Evolutionary conservation across 2,888 invertebrate genomes (phyloP), one percentile per base, ranked within the genome.

Genomic region (Microchrysa polita): DNA sequence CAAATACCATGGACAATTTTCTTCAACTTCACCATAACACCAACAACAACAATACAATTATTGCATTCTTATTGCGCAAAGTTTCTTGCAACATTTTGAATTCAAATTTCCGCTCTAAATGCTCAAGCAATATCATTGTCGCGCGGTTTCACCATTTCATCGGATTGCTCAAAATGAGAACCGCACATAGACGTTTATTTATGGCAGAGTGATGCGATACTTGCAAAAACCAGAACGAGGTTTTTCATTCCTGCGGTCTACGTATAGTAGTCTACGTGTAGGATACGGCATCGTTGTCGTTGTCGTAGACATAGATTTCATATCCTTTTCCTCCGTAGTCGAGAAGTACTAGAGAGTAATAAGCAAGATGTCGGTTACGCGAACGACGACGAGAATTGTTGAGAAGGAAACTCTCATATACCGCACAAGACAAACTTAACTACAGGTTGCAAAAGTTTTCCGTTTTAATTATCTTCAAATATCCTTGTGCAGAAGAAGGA

Each of bases 381-480:
- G n/a, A n/a, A 34, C 27, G 18, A 16, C 16, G 52, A 16, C 4
- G 52, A 16, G 10, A 16, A 52, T 18, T 55, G 9, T 23, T 59
- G 23, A 59, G 59, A 59, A 23, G 59, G 59, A 55, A 55, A 55
- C 55, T 55, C 55, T 55, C 55, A 16, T 55, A 16, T 5, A 59
- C 23, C 59, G n/a, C 59, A 23, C 23, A 59, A 5, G 27, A 34
- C 27, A 23, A 59, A 23, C 27, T 59, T 59, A 59, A 59, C 23
- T 59, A 59, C 59, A 59, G 22, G 23, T 59, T 59, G 59, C 23
- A 7, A 59, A 59, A 59, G 23, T 59, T 59, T 59, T 59, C 59
- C 59, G 59, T 59, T 59, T 59, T 59, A 59, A 59, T 59, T 59
- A 59, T 23, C 59, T 59, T 59, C 59, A 59, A 59, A 59, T 23